Conservation (phyloP, 2,113 vertebrate species). For the Glareola pratincola region DNA sequence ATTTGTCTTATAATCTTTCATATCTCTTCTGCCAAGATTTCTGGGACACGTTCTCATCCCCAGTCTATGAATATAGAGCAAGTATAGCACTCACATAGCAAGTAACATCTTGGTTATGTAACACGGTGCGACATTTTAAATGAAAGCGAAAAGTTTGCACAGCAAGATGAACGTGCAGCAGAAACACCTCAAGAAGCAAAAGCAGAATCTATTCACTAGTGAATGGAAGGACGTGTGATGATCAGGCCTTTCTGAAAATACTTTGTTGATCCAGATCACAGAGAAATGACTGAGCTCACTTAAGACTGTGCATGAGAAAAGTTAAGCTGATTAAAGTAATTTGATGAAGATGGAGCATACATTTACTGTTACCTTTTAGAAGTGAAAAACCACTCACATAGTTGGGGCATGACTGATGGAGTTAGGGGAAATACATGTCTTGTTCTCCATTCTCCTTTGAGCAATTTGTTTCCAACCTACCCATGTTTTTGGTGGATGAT, state of each 20-base stretch:
- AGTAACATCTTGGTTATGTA: background rate
- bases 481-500: background rate
- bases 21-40: background rate
- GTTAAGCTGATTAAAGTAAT: background rate
- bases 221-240: background rate
- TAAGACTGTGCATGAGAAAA: background rate
- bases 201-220: background rate
- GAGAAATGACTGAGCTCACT: background rate
- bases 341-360: background rate
- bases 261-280: background rate
- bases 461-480: background rate
- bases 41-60: background rate
- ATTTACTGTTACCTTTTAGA: background rate
- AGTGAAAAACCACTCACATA: background rate
- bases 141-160: background rate
- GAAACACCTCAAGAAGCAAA: background rate
- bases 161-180: background rate
- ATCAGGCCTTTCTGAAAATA: background rate
- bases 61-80: background rate
- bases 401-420: background rate
- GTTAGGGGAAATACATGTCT: accelerated
- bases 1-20: background rate
- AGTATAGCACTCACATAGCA: background rate
- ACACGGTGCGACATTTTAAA: background rate
- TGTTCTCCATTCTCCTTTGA: background rate